Percentiles rank a stretch among this genome's conserved stretches.
phyloP scores from a whole-genome alignment of 2,888 invertebrate species.

The Eucera pruinosa region DNA sequence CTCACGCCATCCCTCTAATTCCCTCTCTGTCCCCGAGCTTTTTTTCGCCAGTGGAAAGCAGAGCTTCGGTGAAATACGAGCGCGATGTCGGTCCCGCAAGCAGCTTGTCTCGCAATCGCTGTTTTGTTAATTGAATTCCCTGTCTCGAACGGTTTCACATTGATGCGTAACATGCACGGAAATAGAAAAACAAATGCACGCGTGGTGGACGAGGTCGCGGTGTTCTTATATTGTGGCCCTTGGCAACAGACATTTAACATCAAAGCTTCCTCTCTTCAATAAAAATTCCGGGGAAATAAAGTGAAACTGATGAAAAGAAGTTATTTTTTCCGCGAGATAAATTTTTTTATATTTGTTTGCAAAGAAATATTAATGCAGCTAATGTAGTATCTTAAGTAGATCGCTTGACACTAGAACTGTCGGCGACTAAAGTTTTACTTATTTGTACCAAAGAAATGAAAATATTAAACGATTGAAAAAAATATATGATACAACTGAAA shows the following conservation, averaged over 20 bases:
- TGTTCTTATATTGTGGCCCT: constrained; percentile 16
- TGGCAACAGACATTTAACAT: constrained; percentile 25
- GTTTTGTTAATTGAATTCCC: constrained; percentile 74
- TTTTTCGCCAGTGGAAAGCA: constrained; percentile 42
- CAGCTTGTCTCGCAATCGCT: constrained; percentile 71
- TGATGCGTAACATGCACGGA: constrained; percentile 28
- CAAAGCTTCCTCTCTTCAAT: constrained; percentile 34
- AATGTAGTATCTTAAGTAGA: too few species aligned
- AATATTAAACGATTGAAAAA: too few species aligned
- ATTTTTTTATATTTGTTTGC: too few species aligned
- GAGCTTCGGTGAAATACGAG: constrained; percentile 53
- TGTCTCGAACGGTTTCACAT: constrained; percentile 52
- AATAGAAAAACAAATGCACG: background rate
- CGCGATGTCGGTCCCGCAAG: constrained; percentile 55
- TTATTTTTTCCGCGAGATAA: too few species aligned
- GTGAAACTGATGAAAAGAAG: too few species aligned
- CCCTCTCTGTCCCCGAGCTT: constrained; percentile 21
- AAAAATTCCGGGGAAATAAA: too few species aligned
- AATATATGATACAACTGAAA: too few species aligned
- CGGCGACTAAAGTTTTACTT: too few species aligned
- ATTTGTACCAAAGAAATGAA: too few species aligned
- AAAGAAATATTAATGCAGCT: too few species aligned
- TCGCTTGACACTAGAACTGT: too few species aligned
- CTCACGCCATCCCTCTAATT: constrained; percentile 39
- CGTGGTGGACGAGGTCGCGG: constrained; percentile 13